phyloP scores from a whole-genome alignment of 2,888 invertebrate species.

The Frankliniella intonsa region DNA sequence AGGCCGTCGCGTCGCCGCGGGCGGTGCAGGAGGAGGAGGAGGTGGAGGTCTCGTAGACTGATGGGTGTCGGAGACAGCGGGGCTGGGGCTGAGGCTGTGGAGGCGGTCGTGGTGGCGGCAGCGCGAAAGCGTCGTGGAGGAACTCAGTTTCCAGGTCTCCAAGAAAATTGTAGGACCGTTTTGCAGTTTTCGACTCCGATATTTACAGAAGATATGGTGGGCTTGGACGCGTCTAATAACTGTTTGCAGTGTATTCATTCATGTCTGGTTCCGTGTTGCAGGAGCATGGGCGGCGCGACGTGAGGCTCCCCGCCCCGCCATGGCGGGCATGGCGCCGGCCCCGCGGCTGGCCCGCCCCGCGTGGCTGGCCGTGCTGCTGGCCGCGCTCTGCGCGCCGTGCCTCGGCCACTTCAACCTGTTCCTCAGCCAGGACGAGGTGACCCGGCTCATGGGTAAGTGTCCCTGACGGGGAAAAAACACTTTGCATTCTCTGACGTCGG shows the following conservation, averaged over 20 bases:
- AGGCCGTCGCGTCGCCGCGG: background rate
- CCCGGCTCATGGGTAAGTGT: slow-evolving; percentile 70
- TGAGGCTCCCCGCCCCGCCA: background rate
- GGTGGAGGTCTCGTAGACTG: background rate
- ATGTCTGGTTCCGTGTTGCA: too few relatives aligned
- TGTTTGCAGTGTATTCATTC: too few relatives aligned
- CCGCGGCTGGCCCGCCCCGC: background rate
- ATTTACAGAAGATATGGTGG: too few relatives aligned
- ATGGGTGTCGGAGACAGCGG: background rate
- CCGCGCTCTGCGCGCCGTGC: slow-evolving; percentile 31
- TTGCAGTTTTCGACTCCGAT: too few relatives aligned
- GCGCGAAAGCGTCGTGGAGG: too few relatives aligned
- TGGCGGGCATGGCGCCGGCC: background rate
- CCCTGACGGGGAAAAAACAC: background rate
- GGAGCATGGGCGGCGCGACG: background rate
- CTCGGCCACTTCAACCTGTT: slow-evolving; percentile 70
- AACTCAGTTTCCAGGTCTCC: too few relatives aligned
- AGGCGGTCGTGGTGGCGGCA: too few relatives aligned
- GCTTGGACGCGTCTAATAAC: too few relatives aligned
- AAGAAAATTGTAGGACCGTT: too few relatives aligned
- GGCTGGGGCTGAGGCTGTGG: background rate
- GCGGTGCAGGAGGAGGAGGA: background rate
- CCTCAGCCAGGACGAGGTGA: slow-evolving; percentile 73
- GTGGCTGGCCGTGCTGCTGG: slow-evolving; percentile 7
- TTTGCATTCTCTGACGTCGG: background rate